phyloP scores from a whole-genome alignment of 2,797 vertebrate species.

The Pristis pectinata region DNA sequence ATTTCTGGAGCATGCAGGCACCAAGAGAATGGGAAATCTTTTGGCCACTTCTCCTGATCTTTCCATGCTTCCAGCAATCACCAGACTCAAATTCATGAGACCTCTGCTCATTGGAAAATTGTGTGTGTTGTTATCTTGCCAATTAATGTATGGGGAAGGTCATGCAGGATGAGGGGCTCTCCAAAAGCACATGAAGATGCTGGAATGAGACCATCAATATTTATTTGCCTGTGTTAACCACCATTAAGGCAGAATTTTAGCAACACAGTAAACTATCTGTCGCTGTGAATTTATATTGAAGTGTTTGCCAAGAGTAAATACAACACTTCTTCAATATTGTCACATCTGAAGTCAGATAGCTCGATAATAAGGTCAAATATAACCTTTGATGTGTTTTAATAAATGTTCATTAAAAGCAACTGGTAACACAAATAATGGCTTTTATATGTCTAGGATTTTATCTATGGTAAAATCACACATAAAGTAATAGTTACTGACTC shows the following conservation, averaged over 20 bases:
- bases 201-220: not conserved
- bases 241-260: not conserved
- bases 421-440: not conserved
- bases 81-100: not conserved
- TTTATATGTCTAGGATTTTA: not conserved
- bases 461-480: not conserved
- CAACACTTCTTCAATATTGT: not conserved
- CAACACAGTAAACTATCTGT: not conserved
- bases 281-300: not conserved
- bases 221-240: not conserved
- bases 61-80: not conserved
- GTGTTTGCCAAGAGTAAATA: not conserved
- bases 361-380: not conserved
- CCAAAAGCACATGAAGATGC: not conserved
- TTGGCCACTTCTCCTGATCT: not conserved
- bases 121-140: not conserved
- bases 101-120: not conserved
- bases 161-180: not conserved
- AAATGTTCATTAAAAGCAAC: not conserved
- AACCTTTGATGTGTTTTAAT: not conserved
- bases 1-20: slow-evolving; percentile 8
- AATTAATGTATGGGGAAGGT: not conserved
- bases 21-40: not conserved
- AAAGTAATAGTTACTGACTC: not conserved
- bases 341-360: not conserved